Evolutionary conservation across 2,888 invertebrate species (phyloP).

Genomic region (Caenorhabditis sp.): DNA sequence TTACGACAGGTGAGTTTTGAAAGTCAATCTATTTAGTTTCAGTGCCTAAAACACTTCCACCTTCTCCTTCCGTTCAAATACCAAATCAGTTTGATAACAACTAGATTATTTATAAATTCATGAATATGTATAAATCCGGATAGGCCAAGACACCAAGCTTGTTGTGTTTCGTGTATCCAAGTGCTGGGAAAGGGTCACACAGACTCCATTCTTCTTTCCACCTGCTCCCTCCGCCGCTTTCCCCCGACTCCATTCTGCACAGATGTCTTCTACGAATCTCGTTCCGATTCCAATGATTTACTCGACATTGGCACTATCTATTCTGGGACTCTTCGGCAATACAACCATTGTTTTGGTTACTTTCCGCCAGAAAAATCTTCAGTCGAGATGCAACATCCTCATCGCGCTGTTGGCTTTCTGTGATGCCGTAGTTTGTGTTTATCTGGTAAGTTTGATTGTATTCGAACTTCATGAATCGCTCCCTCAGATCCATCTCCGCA

Average conservation of each 20-base stretch:
- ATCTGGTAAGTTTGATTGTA: slow-evolving; percentile 57
- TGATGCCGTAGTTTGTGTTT: slow-evolving; percentile 68
- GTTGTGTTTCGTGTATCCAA: not conserved
- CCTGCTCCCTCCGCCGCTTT: not conserved
- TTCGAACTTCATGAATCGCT: not conserved
- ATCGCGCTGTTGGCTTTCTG: slow-evolving; percentile 63
- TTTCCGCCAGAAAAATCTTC: slow-evolving; percentile 55
- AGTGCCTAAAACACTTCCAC: no score
- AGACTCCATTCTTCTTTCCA: not conserved
- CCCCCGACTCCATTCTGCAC: not conserved
- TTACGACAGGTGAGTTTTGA: no score
- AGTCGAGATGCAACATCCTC: slow-evolving; percentile 66
- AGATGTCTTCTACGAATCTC: slow-evolving; percentile 44
- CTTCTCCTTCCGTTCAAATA: no score
- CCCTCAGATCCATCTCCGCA: slow-evolving; percentile 65
- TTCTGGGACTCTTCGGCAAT: slow-evolving; percentile 67
- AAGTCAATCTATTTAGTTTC: no score
- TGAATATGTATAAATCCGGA: not conserved
- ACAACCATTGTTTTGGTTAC: slow-evolving; percentile 63
- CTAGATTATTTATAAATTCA: not conserved
- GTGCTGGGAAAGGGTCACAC: not conserved
- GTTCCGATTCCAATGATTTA: slow-evolving; percentile 69
- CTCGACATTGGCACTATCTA: slow-evolving; percentile 63
- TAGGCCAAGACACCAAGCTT: not conserved
- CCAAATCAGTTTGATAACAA: no score